A percentile compares a stretch with the other conserved stretches of the same genome.
Conservation (phyloP, 2,797 vertebrate genomes). For the Scomberomorus guttatus region DNA sequence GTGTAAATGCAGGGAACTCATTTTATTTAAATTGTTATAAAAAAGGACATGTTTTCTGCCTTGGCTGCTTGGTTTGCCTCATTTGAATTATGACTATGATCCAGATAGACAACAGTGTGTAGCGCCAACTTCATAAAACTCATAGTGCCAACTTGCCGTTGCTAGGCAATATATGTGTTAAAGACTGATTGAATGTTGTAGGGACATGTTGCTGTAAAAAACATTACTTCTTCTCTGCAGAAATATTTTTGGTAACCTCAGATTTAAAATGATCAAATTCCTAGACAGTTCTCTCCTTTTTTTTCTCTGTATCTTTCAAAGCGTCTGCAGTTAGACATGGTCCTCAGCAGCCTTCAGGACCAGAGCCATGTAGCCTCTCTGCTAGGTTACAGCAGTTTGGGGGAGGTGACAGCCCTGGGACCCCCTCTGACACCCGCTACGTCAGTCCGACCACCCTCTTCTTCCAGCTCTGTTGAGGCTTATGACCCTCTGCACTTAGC, state of each 20-base stretch:
- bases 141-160: conserved; percentile 32
- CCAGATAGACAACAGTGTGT: neutral
- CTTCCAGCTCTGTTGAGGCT: conserved; percentile 75
- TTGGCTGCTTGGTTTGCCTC: conserved; percentile 9
- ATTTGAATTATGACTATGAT: conserved; percentile 13
- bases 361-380: conserved; percentile 88
- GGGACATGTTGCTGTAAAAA: conserved; percentile 48
- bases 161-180: conserved; percentile 50
- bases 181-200: conserved; percentile 36
- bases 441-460: conserved; percentile 68
- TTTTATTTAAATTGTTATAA: neutral
- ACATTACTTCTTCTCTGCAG: neutral
- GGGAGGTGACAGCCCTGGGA: conserved; percentile 79
- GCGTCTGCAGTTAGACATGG: conserved; percentile 90
- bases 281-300: neutral
- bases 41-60: neutral
- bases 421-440: conserved; percentile 69
- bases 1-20: neutral
- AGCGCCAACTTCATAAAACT: conserved; percentile 9
- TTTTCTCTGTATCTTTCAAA: conserved; percentile 55
- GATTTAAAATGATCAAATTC: conserved; percentile 10
- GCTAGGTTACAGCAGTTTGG: conserved; percentile 87
- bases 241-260: neutral
- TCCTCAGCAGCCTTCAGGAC: conserved; percentile 89
- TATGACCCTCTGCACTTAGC: conserved; percentile 86